phyloP scores from a whole-genome alignment of 1,140 invertebrate species.

The Dinothrombium tinctorium region DNA sequence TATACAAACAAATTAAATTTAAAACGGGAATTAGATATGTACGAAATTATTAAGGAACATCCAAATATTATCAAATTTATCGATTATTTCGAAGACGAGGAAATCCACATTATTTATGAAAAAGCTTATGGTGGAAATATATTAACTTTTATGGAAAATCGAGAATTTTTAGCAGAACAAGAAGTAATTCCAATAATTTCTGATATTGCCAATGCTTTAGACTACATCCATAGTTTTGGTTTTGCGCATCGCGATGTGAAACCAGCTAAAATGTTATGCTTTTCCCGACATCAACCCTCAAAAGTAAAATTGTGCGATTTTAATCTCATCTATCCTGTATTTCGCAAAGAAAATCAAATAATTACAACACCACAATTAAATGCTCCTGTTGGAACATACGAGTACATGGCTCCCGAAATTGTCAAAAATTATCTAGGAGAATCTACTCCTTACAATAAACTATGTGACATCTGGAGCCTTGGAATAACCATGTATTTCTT shows the following conservation, averaged over 20 bases:
- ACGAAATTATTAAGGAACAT: conserved; percentile 88
- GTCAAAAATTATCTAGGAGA: background rate
- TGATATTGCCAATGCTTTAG: conserved; percentile 75
- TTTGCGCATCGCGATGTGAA: conserved; percentile 23
- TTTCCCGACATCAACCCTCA: conserved; percentile 53
- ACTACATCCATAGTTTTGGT: conserved; percentile 77
- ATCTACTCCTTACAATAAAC: conserved; percentile 54
- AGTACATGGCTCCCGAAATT: background rate
- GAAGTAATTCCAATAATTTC: conserved; percentile 77
- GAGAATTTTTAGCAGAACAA: conserved; percentile 73
- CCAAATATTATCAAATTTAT: conserved; percentile 89
- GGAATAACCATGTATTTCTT: conserved; percentile 93
- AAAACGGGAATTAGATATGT: conserved; percentile 67
- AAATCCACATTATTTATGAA: conserved; percentile 82
- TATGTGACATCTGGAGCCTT: conserved; percentile 91
- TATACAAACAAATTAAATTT: no score
- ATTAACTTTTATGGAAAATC: conserved; percentile 68
- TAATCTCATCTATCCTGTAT: conserved; percentile 81
- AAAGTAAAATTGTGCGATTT: conserved; percentile 96
- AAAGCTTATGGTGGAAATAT: conserved; percentile 76
- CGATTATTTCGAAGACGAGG: conserved; percentile 90
- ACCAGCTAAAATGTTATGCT: conserved; percentile 91
- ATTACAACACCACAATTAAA: conserved; percentile 72
- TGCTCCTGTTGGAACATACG: conserved; percentile 40
- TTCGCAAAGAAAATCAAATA: conserved; percentile 51